A percentile compares a stretch with the other conserved stretches of the same genome.
Conservation (phyloP, 2,888 invertebrate species). For the Caenorhabditis sulstoni region DNA sequence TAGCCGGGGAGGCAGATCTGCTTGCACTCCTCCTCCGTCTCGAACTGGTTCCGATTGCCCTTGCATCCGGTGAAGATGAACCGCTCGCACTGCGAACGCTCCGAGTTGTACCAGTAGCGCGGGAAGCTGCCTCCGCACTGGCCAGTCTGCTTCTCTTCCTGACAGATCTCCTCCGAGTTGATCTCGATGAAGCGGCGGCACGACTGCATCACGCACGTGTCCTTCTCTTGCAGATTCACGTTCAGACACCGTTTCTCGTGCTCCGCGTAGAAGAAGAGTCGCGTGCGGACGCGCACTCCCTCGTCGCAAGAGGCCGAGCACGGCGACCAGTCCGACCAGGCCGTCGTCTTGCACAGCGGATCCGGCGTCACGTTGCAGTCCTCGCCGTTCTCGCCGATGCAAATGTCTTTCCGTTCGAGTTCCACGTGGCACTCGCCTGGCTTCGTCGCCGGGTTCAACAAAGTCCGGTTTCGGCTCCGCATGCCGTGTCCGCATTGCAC, state of each 20-base stretch:
- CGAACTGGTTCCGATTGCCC: slow-evolving; percentile 79
- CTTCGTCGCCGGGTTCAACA: slow-evolving; percentile 59
- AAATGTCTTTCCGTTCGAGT: slow-evolving; percentile 89
- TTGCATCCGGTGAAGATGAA: slow-evolving; percentile 93
- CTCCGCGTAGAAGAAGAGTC: slow-evolving; percentile 80
- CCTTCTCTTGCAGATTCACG: slow-evolving; percentile 78
- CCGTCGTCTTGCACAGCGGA: slow-evolving; percentile 80
- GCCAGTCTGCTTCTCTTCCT: slow-evolving; percentile 88
- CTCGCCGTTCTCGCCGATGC: slow-evolving; percentile 82
- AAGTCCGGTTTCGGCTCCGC: slow-evolving; percentile 85
- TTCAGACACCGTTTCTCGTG: slow-evolving; percentile 74
- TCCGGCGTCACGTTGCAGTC: slow-evolving; percentile 79
- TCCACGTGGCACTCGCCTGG: slow-evolving; percentile 84
- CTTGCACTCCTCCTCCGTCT: slow-evolving; percentile 81
- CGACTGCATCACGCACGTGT: slow-evolving; percentile 77
- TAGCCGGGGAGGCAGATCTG: slow-evolving; percentile 80
- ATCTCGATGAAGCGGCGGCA: slow-evolving; percentile 76
- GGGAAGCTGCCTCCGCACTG: slow-evolving; percentile 91
- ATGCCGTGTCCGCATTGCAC: slow-evolving; percentile 92
- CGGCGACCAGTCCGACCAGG: slow-evolving; percentile 82
- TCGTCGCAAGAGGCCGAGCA: slow-evolving; percentile 83
- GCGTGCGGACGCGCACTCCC: slow-evolving; percentile 84
- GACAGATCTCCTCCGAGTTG: slow-evolving; percentile 86
- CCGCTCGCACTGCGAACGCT: slow-evolving; percentile 86
- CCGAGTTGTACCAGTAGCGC: slow-evolving; percentile 90